phyloP scores from a whole-genome alignment of 2,797 vertebrate genomes.

The Poecilia wingei region DNA sequence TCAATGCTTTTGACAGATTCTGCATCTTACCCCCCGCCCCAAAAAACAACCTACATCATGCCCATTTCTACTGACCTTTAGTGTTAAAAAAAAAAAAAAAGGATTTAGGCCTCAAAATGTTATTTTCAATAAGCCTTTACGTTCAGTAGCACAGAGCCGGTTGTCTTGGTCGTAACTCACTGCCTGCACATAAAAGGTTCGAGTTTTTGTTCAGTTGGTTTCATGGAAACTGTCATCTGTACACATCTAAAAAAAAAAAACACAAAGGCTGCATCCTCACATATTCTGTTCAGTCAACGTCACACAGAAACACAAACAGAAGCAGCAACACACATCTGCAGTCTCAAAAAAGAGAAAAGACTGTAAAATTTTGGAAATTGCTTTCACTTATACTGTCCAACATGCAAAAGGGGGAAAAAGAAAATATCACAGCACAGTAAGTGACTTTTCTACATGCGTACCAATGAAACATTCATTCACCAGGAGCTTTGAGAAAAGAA shows the following conservation, averaged over 20 bases:
- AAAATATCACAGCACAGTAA: conserved; percentile 41
- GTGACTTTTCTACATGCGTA: conserved; percentile 45
- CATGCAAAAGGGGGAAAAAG: conserved; percentile 21
- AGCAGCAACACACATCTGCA: conserved; percentile 12
- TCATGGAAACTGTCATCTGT: conserved; percentile 26
- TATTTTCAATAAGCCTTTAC: conserved; percentile 30
- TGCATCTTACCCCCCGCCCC: background rate
- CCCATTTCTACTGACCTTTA: conserved; percentile 14
- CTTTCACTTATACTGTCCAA: conserved; percentile 19
- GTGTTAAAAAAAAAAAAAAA: background rate
- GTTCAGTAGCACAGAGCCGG: conserved; percentile 71
- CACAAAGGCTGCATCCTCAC: conserved; percentile 23
- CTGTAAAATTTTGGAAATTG: background rate
- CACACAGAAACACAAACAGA: conserved; percentile 25
- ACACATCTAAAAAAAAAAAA: conserved; percentile 1
- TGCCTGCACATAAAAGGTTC: conserved; percentile 20
- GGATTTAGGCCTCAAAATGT: conserved; percentile 23
- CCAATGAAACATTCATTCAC: conserved; percentile 56
- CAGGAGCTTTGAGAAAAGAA: conserved; percentile 51
- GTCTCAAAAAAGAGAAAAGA: conserved; percentile 17
- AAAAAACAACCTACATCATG: background rate
- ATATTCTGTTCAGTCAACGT: conserved; percentile 19
- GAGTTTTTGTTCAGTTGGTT: conserved; percentile 23
- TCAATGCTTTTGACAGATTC: background rate
- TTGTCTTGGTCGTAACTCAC: conserved; percentile 75